Evolutionary conservation across 2,797 vertebrate species (phyloP).

Genomic region (Microctenopoma stevenorrisi): DNA sequence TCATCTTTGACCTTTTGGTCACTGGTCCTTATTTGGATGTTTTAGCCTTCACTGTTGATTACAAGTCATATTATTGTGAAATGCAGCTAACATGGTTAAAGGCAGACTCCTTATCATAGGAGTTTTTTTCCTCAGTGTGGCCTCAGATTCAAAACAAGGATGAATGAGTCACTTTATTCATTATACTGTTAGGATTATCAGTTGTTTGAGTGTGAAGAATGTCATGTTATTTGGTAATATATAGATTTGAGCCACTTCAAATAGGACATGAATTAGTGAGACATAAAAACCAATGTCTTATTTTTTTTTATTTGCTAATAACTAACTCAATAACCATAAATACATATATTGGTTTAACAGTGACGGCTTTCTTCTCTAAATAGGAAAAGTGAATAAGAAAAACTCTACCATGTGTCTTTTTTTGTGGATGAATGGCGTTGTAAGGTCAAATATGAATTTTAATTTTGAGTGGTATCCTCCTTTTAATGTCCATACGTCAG

Average conservation of each 20-base stretch:
- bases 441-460: slow-evolving; percentile 9
- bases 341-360: background rate
- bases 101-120: slow-evolving; percentile 33
- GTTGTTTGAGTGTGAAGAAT: slow-evolving; percentile 21
- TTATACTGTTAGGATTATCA: slow-evolving; percentile 47
- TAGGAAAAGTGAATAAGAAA: background rate
- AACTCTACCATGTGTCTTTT: background rate
- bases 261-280: slow-evolving; percentile 30
- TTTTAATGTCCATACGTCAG: slow-evolving; percentile 8
- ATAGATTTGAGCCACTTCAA: slow-evolving; percentile 23
- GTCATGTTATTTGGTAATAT: slow-evolving; percentile 26
- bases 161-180: slow-evolving; percentile 43
- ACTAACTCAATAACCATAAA: too few relatives aligned
- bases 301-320: slow-evolving; percentile 9
- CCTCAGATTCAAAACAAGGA: slow-evolving; percentile 28
- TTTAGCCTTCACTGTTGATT: slow-evolving; percentile 40
- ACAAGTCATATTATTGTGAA: slow-evolving; percentile 22
- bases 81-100: slow-evolving; percentile 31
- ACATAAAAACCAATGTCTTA: slow-evolving; percentile 14
- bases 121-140: slow-evolving; percentile 37
- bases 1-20: slow-evolving; percentile 32
- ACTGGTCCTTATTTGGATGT: slow-evolving; percentile 27
- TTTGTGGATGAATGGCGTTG: background rate
- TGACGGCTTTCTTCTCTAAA: slow-evolving; percentile 1
- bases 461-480: background rate